Base-by-base conservation (phyloP, 2,888 invertebrate species). In the Rhagonycha lutea region DNA sequence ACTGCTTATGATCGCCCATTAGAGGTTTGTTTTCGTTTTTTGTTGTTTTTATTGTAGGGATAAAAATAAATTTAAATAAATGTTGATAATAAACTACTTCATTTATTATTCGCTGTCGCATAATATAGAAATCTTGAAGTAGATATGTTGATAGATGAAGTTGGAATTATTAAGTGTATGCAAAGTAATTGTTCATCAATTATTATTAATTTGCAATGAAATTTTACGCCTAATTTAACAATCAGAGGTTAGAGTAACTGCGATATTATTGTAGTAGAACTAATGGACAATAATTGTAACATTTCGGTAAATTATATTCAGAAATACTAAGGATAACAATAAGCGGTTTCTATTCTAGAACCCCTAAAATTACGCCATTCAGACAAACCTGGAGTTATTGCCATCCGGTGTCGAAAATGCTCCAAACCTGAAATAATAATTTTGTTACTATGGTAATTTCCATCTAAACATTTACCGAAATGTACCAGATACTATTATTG, bases 351-450 rank as follows among this genome's bases (percentile, higher is more conserved):
- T 47, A 47, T 47, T 47, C 47, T 47, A 47, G 47, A 47, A 47
- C 47, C 47, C 47, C 47, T 47, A 47, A 47, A 47, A 47, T 47
- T 47, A 47, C n/a, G 47, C n/a, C 47, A 65, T 65, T 24, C 12
- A 65, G n/a, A 65, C 63, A 24, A 23, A 65, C 63, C 63, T 65
- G 63, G 63, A 65, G 26, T 65, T 14, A 65, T 65, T 65, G 23
- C 63, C 63, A 65, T 65, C 63, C 63, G 63, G 63, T 65, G 63
- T 24, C 63, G 63, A 65, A 24, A 65, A 65, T 24, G 63, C 63
- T 65, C 63, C 63, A 65, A 65, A 65, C 63, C 63, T 65, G 18
- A 18, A 65, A 65, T 47, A 47, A 47, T 47, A 47, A 47, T 47
- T 47, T 47, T n/a, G 47, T 47, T 47, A 47, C 47, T 47, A 47